Evolutionary conservation across 2,113 vertebrate genomes (phyloP).

Genomic region (Microtus richardsoni): DNA sequence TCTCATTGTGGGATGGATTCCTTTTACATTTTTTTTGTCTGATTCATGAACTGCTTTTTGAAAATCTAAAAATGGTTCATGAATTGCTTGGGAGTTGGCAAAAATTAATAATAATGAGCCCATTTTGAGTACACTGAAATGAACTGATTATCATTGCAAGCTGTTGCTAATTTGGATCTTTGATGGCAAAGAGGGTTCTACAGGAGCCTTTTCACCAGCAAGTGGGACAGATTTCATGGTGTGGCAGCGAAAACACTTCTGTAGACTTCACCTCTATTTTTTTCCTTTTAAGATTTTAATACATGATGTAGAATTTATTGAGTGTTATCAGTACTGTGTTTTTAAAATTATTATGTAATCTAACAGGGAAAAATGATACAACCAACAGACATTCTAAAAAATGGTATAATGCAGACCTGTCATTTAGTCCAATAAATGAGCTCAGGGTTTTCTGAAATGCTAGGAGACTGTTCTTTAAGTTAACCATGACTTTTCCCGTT

Average conservation of each 20-base stretch:
- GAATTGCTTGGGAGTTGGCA: constrained; percentile 89
- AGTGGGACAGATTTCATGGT: constrained; percentile 85
- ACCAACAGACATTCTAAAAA: constrained; percentile 38
- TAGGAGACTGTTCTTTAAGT: constrained; percentile 64
- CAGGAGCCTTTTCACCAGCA: constrained; percentile 84
- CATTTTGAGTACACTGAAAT: constrained; percentile 89
- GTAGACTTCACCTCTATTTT: constrained; percentile 64
- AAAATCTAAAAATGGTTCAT: constrained; percentile 89
- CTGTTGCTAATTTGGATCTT: constrained; percentile 86
- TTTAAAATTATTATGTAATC: constrained; percentile 31
- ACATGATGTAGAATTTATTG: constrained; percentile 16
- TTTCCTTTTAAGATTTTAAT: constrained; percentile 54
- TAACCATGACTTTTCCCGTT: constrained; percentile 50
- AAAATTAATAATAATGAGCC: constrained; percentile 91
- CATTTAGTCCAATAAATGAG: constrained; percentile 64
- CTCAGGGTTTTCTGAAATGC: constrained; percentile 50
- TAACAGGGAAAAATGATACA: constrained; percentile 64
- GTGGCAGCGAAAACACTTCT: constrained; percentile 75
- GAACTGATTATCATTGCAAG: constrained; percentile 88
- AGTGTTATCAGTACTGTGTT: background rate
- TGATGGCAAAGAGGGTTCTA: constrained; percentile 84
- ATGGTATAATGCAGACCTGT: constrained; percentile 53
- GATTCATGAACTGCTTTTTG: constrained; percentile 89
- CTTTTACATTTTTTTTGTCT: constrained; percentile 88
- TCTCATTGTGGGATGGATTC: constrained; percentile 86